Percentiles rank a stretch among this genome's conserved stretches.
phyloP scores from a whole-genome alignment of 2,797 vertebrate species.

The Dermochelys coriacea region DNA sequence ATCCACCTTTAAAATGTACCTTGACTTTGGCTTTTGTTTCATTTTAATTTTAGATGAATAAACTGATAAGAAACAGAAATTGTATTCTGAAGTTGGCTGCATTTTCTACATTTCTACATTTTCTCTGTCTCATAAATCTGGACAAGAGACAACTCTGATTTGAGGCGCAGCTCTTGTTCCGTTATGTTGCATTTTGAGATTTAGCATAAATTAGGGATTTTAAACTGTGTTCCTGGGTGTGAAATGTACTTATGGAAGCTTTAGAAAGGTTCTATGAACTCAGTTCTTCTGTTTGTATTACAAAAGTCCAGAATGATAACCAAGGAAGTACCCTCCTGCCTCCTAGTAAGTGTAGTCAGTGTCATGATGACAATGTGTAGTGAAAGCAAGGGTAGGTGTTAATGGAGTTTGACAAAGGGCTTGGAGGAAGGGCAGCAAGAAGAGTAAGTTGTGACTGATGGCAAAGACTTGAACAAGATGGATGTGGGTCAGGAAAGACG shows the following conservation, averaged over 20 bases:
- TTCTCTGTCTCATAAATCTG: not conserved
- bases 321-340: not conserved
- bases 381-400: not conserved
- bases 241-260: not conserved
- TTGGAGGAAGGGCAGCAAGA: not conserved
- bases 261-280: not conserved
- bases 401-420: not conserved
- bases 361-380: not conserved
- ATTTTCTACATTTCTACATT: no score
- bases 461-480: not conserved
- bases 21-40: slow-evolving; percentile 45
- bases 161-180: not conserved
- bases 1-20: not conserved
- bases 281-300: not conserved
- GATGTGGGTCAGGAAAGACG: not conserved
- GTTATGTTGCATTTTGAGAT: fast-evolving
- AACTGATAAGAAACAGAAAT: slow-evolving; percentile 40
- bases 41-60: slow-evolving; percentile 16
- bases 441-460: not conserved
- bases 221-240: not conserved
- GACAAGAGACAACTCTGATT: not conserved
- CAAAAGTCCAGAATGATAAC: not conserved
- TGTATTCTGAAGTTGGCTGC: slow-evolving; percentile 4
- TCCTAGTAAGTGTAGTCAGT: not conserved
- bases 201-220: not conserved